A percentile compares a stretch with the other conserved stretches of the same genome.
phyloP scores from a whole-genome alignment of 2,888 invertebrate genomes.

The Lasioglossum leucozonium region DNA sequence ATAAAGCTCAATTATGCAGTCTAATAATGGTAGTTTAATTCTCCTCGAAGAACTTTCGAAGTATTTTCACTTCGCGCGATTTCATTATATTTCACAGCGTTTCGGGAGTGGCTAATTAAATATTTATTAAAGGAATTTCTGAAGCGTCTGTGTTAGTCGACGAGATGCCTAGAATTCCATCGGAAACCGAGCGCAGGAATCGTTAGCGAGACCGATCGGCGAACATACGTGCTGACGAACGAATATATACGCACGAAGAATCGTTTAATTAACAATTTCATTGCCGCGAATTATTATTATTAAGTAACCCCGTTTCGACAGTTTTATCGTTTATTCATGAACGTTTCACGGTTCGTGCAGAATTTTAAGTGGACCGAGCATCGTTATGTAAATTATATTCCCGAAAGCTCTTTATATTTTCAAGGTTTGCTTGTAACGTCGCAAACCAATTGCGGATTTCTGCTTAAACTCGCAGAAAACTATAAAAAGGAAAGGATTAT shows the following conservation, averaged over 20 bases:
- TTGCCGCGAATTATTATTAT: not conserved
- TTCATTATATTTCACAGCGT: not conserved
- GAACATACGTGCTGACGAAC: not conserved
- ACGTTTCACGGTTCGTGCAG: not conserved
- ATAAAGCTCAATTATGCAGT: not conserved
- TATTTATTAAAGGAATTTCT: not conserved
- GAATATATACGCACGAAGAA: not conserved
- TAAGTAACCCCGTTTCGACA: not conserved
- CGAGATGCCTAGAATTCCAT: not conserved
- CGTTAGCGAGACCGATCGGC: not conserved
- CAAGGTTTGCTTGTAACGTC: no score
- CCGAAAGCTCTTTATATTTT: not conserved
- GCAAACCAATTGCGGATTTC: no score
- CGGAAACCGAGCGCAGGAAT: not conserved
- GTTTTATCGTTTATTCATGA: not conserved
- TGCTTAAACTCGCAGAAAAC: not conserved
- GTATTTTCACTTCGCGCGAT: not conserved
- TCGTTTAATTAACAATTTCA: not conserved
- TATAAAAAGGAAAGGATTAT: no score
- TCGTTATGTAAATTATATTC: not conserved
- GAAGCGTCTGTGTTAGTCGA: not conserved
- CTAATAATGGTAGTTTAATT: not conserved
- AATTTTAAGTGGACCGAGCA: not conserved
- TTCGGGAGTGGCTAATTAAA: conserved; percentile 12
- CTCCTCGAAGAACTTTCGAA: not conserved